Evolutionary conservation across 2,888 invertebrate genomes (phyloP).

Genomic region (Drosophila kambysellisi): DNA sequence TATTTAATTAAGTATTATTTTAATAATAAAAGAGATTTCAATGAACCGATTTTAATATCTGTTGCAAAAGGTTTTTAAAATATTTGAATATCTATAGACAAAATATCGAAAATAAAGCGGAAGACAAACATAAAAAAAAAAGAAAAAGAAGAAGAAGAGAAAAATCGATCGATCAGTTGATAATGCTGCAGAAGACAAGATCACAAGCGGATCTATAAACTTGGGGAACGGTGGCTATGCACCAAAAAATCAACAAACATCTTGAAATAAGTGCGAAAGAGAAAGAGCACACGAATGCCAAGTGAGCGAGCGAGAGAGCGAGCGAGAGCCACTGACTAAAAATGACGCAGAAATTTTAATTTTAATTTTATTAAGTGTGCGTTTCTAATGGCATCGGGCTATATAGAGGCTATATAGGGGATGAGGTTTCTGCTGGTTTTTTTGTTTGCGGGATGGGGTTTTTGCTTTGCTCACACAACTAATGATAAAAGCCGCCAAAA

Average conservation of each 20-base stretch:
- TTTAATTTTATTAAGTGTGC: background rate
- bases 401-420: background rate
- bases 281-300: background rate
- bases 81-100: background rate
- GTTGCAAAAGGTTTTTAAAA: background rate
- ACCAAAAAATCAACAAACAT: background rate
- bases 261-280: background rate
- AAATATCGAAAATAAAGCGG: background rate
- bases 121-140: background rate
- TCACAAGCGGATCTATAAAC: background rate
- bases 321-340: background rate
- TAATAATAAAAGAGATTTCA: background rate
- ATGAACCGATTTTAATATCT: background rate
- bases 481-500: background rate
- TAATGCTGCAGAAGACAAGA: background rate
- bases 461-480: background rate
- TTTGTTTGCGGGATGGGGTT: background rate
- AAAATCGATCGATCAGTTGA: background rate
- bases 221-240: background rate
- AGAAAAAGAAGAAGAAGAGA: background rate
- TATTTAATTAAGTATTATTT: background rate
- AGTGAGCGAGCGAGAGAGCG: background rate
- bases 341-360: background rate
- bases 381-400: background rate
- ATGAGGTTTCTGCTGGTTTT: background rate